Evolutionary conservation across 2,113 vertebrate genomes (phyloP), one percentile per base, ranked within the genome.

Genomic region (Cochlearius cochlearius): DNA sequence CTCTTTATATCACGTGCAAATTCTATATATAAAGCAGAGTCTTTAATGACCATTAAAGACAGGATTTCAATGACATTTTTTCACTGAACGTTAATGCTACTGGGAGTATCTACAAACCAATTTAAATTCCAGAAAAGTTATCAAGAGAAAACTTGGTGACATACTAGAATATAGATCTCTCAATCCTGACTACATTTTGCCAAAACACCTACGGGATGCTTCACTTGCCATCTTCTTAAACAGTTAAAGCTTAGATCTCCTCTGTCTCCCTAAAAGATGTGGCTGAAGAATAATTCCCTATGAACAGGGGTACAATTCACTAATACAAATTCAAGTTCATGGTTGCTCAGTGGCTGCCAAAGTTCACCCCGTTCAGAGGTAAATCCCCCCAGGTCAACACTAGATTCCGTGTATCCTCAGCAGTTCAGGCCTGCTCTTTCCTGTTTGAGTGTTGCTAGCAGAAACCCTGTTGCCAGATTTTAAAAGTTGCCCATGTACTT

Each of bases 151-250:
- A 21, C 7, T 12, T 49, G 29, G 27, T 68, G 39, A 67, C 18
- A 13, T 2, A 4, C 0, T 7, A n/a, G 25, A 78, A 38, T 16
- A 47, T 0, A 7, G 8, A 11, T 14, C 8, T 10, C 8, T 10
- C 8, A 9, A 52, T 4, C 27, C 71, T 86, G 39, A 77, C 15
- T 12, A 34, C 0, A 0, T 17, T 56, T 20, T 72, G 30, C n/a
- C 10, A 15, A 47, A 69, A 59, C 5, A 22, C 38, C 55, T 17
- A 62, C 0, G 1, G 50, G 79, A 67, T 10, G 14, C 34, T 75
- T 67, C 27, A 29, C 25, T 56, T 56, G 41, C 45, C 22, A 15
- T 10, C 18, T 8, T 45, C 21, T 59, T 43, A 41, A 60, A 66
- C 62, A 41, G 15, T 14, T 18, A 63, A 38, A 80, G 26, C 36